Percentiles rank a stretch among this genome's conserved stretches.
phyloP scores from a whole-genome alignment of 2,113 vertebrate genomes.

The Caloenas nicobarica region DNA sequence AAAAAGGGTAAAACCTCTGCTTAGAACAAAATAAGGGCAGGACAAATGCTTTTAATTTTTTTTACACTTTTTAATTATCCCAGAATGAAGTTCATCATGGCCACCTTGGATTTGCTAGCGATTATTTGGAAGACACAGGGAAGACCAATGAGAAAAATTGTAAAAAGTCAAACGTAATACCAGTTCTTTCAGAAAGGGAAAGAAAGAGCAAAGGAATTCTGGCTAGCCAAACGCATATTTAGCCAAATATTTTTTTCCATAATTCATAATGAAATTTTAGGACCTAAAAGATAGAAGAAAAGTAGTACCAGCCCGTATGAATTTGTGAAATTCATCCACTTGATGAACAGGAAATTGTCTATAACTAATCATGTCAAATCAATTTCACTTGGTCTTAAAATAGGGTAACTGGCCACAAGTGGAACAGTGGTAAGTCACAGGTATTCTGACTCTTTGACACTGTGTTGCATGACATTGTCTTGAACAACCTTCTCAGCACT shows the following conservation, averaged over 20 bases:
- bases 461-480: neutral
- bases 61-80: neutral
- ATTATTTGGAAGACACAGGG: neutral
- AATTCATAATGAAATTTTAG: neutral
- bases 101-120: neutral
- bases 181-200: neutral
- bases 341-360: neutral
- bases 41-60: neutral
- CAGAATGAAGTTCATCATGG: neutral
- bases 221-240: neutral
- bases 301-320: neutral
- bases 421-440: neutral
- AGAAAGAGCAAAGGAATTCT: neutral
- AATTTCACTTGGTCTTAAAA: neutral
- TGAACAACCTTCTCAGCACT: neutral
- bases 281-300: neutral
- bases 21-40: neutral
- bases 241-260: neutral
- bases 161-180: neutral
- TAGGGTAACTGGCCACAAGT: neutral
- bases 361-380: neutral
- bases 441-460: neutral
- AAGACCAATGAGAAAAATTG: neutral
- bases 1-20: neutral
- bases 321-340: neutral